Evolutionary conservation across 1,140 invertebrate species (phyloP).

Genomic region (Ceratina australensis): DNA sequence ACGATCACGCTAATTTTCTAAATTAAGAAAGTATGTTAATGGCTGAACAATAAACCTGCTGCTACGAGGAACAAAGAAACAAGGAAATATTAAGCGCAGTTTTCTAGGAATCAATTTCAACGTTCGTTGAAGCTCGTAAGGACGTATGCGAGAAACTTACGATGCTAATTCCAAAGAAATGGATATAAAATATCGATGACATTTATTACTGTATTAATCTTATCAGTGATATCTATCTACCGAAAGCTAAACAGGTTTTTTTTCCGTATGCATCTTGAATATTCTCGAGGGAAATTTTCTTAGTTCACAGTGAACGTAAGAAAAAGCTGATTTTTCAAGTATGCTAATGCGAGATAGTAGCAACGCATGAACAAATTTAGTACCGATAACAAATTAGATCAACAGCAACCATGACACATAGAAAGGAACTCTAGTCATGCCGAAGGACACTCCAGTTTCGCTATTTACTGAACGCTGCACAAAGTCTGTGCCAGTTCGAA

Average conservation of each 20-base stretch:
- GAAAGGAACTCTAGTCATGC: conserved; percentile 5
- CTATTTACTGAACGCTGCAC: not conserved
- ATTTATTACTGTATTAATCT: too few species aligned
- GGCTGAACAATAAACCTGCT: not conserved
- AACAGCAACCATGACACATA: conserved; percentile 13
- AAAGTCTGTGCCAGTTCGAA: not conserved
- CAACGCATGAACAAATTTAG: not conserved
- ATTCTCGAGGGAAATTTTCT: too few species aligned
- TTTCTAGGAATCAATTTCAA: not conserved
- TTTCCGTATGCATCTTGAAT: too few species aligned
- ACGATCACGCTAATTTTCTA: too few species aligned
- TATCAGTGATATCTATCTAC: too few species aligned
- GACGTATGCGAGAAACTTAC: too few species aligned
- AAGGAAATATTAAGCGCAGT: not conserved
- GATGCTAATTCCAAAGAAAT: too few species aligned
- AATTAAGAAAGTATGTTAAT: not conserved
- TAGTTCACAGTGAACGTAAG: too few species aligned
- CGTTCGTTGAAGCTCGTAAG: not conserved
- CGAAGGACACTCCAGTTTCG: conserved; percentile 27
- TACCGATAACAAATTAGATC: not conserved
- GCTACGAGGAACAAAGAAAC: not conserved
- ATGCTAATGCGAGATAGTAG: not conserved
- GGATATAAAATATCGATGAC: too few species aligned
- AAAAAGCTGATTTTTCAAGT: too few species aligned
- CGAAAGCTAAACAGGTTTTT: too few species aligned